Conservation (phyloP, 2,797 vertebrate genomes). For the Lagorchestes hirsutus region DNA sequence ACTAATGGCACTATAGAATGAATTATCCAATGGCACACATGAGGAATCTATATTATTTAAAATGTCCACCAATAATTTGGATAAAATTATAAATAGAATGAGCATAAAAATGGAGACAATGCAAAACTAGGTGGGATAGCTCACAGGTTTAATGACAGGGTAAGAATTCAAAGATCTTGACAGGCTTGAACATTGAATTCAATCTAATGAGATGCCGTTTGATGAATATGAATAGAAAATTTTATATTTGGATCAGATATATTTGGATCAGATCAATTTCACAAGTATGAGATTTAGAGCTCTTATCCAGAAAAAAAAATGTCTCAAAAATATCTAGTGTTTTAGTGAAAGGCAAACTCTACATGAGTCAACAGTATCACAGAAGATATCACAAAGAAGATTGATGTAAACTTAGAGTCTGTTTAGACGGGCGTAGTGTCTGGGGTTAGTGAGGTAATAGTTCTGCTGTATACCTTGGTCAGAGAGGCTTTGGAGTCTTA, state of each 20-base stretch:
- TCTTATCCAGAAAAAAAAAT: background rate
- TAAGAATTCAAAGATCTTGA: background rate
- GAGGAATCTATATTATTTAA: no score
- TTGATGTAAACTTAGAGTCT: background rate
- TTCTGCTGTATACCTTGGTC: no score
- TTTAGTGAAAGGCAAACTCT: background rate
- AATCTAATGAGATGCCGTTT: background rate
- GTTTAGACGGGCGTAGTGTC: background rate
- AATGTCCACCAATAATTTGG: no score
- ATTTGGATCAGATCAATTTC: background rate
- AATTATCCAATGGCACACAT: no score
- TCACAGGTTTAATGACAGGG: background rate
- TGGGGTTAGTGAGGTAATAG: no score
- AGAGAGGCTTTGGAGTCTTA: no score
- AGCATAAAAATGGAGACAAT: background rate
- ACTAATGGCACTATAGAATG: no score
- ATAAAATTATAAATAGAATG: no score
- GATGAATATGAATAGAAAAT: background rate
- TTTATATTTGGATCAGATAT: background rate
- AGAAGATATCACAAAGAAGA: background rate
- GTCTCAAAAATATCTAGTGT: background rate
- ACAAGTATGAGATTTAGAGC: background rate
- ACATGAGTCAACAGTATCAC: background rate
- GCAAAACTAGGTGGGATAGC: background rate
- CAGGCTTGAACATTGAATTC: background rate